Base-by-base conservation (phyloP, 2,797 vertebrate genomes). In the Lepus oiostolus region DNA sequence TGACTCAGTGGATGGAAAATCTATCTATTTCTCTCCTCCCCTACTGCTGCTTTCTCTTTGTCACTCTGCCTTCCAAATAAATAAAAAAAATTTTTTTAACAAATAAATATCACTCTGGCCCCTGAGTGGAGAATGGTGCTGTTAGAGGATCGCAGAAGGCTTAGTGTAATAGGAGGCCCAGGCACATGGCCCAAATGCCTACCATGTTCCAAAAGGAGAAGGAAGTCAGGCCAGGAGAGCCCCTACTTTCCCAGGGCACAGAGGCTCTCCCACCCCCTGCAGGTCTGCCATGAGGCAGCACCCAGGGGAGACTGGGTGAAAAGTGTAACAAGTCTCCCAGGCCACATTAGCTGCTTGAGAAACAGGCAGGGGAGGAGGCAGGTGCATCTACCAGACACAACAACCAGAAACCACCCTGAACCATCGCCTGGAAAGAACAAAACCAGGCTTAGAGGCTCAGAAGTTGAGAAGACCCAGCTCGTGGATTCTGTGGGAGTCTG, bases 401-500 rank as follows among this genome's bases (percentile, higher is more conserved):
- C 4, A 65, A 72, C 13, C 67, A 58, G 60, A 19, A 24, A 17
- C 14, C 52, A 12, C 38, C 50, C n/a, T 22, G 50, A 74, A 24
- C 42, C 58, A 8, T 54, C 38, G 19, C 13, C 4, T 4, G 7
- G 19, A 63, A n/a, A 72, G 32, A 42, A 22, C 3, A 24, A 65
- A 11, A 3, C 4, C 24, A 17, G 24, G 21, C 72, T 38, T 60
- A 42, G 9, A 10, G 35, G 42, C 74, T 28, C 67, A 35, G 60
- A 54, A 60, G 58, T 19, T 5, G 5, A 28, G 1, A 11, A 32
- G 42, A 1, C 4, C 47, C 0, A 16, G 7, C 1, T 0, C 47
- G 1, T 13, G 42, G 60, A 71, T 16, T 28, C 21, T 0, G 2
- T 26, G n/a, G 28, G 70, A 17, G 2, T 38, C 42, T 30, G 16